Conservation (phyloP, 2,888 invertebrate genomes). For the Lamellibrachia satsuma region DNA sequence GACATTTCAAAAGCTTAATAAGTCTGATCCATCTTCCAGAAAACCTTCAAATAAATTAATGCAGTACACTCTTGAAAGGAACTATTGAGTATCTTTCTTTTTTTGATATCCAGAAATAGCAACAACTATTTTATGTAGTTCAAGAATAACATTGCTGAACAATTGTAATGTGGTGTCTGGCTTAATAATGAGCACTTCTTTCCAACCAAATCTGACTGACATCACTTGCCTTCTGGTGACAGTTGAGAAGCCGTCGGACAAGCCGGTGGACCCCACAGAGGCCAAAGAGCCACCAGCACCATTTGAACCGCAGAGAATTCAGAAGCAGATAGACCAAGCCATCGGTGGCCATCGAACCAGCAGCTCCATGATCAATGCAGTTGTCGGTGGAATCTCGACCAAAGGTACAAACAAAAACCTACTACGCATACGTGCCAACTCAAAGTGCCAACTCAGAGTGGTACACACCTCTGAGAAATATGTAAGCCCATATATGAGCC, state of each 20-base stretch:
- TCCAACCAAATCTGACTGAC: neutral
- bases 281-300: neutral
- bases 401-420: conserved; percentile 44
- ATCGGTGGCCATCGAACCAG: conserved; percentile 60
- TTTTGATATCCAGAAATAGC: neutral
- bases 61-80: neutral
- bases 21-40: neutral
- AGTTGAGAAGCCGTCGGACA: neutral
- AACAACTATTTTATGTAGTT: neutral
- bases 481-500: too few relatives aligned
- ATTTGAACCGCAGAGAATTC: neutral
- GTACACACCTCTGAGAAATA: too few relatives aligned
- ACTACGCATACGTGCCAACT: neutral
- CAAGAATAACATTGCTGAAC: neutral
- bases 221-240: neutral
- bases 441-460: neutral
- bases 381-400: conserved; percentile 57
- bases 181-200: neutral
- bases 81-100: neutral
- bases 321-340: conserved; percentile 58
- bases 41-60: neutral
- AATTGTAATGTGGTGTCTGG: neutral
- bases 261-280: neutral
- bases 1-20: neutral
- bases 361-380: conserved; percentile 59